These are phyloP conservation scores for Rutilus rutilus DNA, from an alignment of 2,113 vertebrate genomes.

Conservation along the genomic window DNA sequence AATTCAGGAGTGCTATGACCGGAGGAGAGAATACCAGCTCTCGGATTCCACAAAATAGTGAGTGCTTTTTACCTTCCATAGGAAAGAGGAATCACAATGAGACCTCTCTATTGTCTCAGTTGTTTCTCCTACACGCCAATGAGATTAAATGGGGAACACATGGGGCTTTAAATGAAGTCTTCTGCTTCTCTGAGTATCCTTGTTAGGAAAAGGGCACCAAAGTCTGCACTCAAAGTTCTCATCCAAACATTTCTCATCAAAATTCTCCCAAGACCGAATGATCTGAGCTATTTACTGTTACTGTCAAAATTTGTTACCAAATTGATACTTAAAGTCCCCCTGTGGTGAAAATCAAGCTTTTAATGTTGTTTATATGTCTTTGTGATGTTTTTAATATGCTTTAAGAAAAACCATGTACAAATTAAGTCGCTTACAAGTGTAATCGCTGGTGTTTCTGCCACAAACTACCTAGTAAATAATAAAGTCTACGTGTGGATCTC, in stretches of 20 bases:
- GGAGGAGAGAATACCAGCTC: slow-evolving; percentile 84
- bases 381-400: too few relatives aligned
- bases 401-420: too few relatives aligned
- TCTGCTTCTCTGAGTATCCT: neutral
- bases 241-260: neutral
- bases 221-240: neutral
- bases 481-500: too few relatives aligned
- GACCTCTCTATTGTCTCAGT: neutral
- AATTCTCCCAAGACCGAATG: neutral
- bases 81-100: neutral
- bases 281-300: neutral
- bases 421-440: too few relatives aligned
- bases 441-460: too few relatives aligned
- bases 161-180: neutral
- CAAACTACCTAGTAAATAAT: too few relatives aligned
- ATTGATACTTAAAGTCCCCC: neutral
- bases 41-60: slow-evolving; percentile 87
- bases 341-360: too few relatives aligned
- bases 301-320: neutral
- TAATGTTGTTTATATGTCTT: too few relatives aligned
- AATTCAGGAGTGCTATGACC: slow-evolving; percentile 83
- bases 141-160: neutral
- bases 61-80: slow-evolving; percentile 61
- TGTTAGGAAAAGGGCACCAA: neutral
- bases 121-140: neutral